These are phyloP conservation scores for Crotalus helleri DNA, from an alignment of 2,113 vertebrate species.

Conservation along the genomic window DNA sequence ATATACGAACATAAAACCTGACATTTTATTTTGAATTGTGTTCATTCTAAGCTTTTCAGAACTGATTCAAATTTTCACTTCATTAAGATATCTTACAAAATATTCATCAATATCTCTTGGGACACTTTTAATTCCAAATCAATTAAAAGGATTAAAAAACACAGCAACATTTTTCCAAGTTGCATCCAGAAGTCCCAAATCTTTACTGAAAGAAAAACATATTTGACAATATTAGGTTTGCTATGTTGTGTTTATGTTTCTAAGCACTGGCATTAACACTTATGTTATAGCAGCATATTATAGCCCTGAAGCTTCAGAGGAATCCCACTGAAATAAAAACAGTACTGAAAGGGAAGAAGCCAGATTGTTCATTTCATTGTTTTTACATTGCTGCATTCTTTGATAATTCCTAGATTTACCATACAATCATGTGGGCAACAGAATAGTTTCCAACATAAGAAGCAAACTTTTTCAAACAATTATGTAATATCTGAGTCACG, in stretches of 20 bases:
- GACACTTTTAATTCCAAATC: not conserved
- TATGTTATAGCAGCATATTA: not conserved
- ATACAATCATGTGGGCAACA: not conserved
- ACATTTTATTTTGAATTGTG: slow-evolving; percentile 1
- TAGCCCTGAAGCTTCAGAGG: not conserved
- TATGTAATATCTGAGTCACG: not conserved
- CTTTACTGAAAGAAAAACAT: not conserved
- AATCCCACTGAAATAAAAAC: not conserved
- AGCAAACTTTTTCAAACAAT: not conserved
- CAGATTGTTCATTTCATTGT: not conserved
- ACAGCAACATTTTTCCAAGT: not conserved
- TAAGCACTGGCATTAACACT: not conserved
- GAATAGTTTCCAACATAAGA: not conserved
- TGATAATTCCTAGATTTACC: not conserved
- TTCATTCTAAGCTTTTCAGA: slow-evolving; percentile 22
- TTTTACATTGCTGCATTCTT: not conserved
- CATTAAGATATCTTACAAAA: slow-evolving; percentile 10
- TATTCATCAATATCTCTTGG: not conserved
- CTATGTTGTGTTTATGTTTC: not conserved
- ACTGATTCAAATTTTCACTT: slow-evolving; percentile 30
- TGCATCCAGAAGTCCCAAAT: not conserved
- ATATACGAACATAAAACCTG: not conserved
- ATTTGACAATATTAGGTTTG: not conserved
- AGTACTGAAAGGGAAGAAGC: not conserved
- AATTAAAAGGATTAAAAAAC: not conserved